A percentile compares a stretch with the other conserved stretches of the same genome.
Conservation (phyloP, 2,888 invertebrate species). For the Glaucopsyche alexis region DNA sequence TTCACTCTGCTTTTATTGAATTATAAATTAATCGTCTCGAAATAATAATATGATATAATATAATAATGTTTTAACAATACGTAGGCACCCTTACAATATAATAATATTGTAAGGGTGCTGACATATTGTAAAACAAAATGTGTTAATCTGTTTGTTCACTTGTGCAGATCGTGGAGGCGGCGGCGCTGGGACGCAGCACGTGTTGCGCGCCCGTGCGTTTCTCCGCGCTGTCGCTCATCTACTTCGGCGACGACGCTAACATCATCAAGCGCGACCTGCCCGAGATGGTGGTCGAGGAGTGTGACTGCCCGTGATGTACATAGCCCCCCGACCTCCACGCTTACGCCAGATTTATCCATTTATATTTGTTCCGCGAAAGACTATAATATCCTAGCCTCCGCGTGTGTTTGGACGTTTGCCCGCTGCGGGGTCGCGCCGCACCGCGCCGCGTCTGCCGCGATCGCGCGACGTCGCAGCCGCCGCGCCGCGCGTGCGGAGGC, state of each 20-base stretch:
- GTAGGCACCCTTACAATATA: no score
- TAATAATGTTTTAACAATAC: no score
- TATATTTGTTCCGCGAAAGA: constrained; percentile 80
- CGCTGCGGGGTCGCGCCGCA: constrained; percentile 35
- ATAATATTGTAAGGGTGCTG: no score
- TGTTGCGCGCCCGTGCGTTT: constrained; percentile 96
- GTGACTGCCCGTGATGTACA: constrained; percentile 90
- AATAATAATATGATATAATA: no score
- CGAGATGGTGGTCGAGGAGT: constrained; percentile 97
- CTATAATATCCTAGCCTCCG: constrained; percentile 75
- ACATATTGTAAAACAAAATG: no score
- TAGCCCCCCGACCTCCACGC: constrained; percentile 55
- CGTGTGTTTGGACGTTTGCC: constrained; percentile 41
- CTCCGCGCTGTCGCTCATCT: constrained; percentile 94
- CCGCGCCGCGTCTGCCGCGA: constrained; percentile 70
- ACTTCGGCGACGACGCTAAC: constrained; percentile 93
- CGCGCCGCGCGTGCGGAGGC: constrained; percentile 53
- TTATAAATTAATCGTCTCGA: no score
- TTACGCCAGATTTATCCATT: constrained; percentile 76
- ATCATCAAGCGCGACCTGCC: constrained; percentile 96
- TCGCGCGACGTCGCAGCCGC: constrained; percentile 88
- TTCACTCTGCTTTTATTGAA: no score
- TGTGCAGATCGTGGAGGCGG: constrained; percentile 91
- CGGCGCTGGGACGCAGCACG: constrained; percentile 92
- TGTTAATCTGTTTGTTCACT: no score